Percentiles rank a stretch among this genome's conserved stretches.
Evolutionary conservation across 2,888 invertebrate genomes (phyloP).

Genomic region (Metacarcinus magister): DNA sequence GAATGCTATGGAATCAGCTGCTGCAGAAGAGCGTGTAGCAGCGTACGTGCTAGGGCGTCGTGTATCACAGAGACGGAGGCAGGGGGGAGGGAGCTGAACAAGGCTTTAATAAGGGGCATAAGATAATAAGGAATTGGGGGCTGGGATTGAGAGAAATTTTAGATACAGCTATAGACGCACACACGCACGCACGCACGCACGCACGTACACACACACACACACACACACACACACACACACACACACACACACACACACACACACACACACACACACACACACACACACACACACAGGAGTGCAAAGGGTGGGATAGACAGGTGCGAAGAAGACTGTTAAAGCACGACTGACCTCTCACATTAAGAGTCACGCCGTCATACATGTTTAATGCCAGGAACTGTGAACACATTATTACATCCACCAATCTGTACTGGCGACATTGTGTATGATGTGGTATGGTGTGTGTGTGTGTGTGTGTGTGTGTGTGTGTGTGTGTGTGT

Average conservation of each 20-base stretch:
- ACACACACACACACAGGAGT: not conserved
- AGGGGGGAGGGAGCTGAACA: slow-evolving; percentile 47
- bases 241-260: slow-evolving; percentile 21
- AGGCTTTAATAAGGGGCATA: slow-evolving; percentile 31
- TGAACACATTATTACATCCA: not conserved
- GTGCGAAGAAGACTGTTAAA: not conserved
- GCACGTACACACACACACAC: not conserved
- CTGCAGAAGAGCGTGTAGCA: not conserved
- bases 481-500: slow-evolving; percentile 26
- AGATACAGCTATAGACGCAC: not conserved
- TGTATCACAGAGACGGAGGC: not conserved
- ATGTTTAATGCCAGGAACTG: not conserved
- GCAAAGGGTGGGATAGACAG: not conserved
- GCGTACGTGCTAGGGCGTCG: slow-evolving; percentile 3
- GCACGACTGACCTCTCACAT: not conserved
- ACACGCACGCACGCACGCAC: slow-evolving; percentile 17
- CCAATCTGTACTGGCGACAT: slow-evolving; percentile 16
- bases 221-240: slow-evolving; percentile 9
- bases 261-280: slow-evolving; percentile 21
- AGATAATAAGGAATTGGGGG: not conserved
- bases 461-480: slow-evolving; percentile 26
- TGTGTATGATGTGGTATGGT: not conserved
- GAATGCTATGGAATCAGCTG: not conserved
- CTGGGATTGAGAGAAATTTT: not conserved
- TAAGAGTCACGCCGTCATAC: not conserved